phyloP scores from a whole-genome alignment of 1,140 invertebrate genomes.

The Sarcophaga peregrina region DNA sequence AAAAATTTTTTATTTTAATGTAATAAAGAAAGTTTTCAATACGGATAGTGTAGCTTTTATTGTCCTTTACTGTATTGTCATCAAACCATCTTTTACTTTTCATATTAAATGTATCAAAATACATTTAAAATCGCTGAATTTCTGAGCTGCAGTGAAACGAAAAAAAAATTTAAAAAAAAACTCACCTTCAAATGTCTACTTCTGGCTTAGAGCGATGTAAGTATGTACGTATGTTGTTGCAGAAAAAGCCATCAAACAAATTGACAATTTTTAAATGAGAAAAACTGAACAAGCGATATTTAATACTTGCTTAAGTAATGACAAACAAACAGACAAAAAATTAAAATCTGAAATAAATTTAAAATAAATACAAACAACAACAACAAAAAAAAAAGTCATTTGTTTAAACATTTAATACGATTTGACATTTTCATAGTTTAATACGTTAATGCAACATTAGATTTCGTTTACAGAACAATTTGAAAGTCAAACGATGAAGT shows the following conservation, averaged over 20 bases:
- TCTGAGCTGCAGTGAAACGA: neutral
- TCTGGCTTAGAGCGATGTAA: neutral
- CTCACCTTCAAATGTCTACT: neutral
- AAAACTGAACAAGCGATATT: neutral
- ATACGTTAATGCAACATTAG: constrained; percentile 9
- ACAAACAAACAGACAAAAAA: neutral
- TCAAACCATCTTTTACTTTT: neutral
- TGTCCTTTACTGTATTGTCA: neutral
- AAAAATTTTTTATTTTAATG: too few species aligned
- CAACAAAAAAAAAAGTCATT: neutral
- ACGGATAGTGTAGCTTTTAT: neutral
- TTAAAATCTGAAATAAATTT: too few species aligned
- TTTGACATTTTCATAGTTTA: neutral
- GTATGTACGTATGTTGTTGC: neutral
- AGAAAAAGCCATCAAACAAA: neutral
- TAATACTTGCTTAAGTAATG: constrained; percentile 5
- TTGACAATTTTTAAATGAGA: neutral
- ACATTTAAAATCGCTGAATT: neutral
- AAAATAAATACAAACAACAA: neutral
- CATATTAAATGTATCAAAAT: neutral
- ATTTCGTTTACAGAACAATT: neutral
- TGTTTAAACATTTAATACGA: neutral
- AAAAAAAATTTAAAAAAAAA: neutral
- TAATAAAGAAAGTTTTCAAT: too few species aligned
- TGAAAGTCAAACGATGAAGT: neutral